Conservation (phyloP, 2,888 invertebrate species). For the Marasmarcha lunaedactyla region DNA sequence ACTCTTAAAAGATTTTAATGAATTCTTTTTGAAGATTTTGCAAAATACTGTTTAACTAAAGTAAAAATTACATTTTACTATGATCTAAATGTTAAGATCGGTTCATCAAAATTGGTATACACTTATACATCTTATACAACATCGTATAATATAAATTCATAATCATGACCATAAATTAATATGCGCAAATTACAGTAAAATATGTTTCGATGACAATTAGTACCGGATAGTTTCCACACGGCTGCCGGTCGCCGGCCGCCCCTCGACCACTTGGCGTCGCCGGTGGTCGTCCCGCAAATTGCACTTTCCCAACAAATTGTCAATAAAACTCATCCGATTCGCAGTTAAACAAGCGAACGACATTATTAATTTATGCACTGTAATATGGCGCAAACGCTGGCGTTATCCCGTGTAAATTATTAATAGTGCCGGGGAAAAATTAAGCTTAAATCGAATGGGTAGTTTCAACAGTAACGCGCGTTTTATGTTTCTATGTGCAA, state of each 20-base stretch:
- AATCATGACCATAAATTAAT: no score
- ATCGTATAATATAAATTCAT: no score
- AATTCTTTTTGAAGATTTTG: no score
- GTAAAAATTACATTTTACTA: no score
- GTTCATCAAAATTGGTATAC: no score
- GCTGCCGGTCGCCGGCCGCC: conserved; percentile 15
- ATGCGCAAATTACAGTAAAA: neutral
- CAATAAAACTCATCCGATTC: conserved; percentile 71
- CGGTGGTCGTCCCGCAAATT: conserved; percentile 66
- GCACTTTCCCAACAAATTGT: conserved; percentile 69
- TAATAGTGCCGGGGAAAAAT: conserved; percentile 70
- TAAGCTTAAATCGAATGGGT: conserved; percentile 69
- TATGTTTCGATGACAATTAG: conserved; percentile 15
- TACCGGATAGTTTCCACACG: conserved; percentile 27
- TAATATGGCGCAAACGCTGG: conserved; percentile 66
- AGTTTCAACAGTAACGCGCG: conserved; percentile 59
- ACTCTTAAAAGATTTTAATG: no score
- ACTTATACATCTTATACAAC: no score
- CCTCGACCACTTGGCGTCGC: conserved; percentile 57
- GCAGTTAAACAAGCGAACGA: conserved; percentile 69
- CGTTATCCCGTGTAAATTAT: conserved; percentile 67
- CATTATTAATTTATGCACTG: conserved; percentile 70
- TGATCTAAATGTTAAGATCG: no score
- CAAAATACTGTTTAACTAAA: no score
- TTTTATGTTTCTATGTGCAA: conserved; percentile 58